These are phyloP conservation scores for Rhinella marina DNA, from an alignment of 2,797 vertebrate genomes.

Conservation along the genomic window DNA sequence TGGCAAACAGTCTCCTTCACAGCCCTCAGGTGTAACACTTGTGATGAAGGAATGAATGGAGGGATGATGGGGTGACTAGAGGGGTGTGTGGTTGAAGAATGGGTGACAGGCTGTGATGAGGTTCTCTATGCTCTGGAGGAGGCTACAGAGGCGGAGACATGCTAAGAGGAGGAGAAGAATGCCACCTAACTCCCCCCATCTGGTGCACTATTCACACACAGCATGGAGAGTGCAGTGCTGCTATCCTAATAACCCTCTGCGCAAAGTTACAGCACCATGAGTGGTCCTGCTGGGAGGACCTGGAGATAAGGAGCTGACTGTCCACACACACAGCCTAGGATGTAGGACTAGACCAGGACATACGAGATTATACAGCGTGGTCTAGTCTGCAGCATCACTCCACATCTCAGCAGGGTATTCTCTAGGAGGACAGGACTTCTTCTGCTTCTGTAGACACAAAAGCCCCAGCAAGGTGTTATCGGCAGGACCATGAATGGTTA, in stretches of 20 bases:
- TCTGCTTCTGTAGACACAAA: not conserved
- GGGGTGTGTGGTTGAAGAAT: not conserved
- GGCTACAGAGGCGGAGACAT: constrained; percentile 30
- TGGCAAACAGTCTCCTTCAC: not conserved
- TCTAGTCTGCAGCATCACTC: not conserved
- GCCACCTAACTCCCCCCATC: not conserved
- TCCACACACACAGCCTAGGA: not conserved
- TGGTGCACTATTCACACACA: constrained; percentile 16
- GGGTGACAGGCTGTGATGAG: not conserved
- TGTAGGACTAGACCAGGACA: not conserved
- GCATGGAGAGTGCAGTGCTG: not conserved
- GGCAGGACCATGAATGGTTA: constrained; percentile 84
- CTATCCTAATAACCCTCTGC: not conserved
- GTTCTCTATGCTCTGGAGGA: not conserved
- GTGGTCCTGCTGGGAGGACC: not conserved
- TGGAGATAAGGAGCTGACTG: not conserved
- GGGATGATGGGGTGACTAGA: not conserved
- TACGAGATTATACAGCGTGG: not conserved
- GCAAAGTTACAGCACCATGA: not conserved
- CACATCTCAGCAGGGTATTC: not conserved
- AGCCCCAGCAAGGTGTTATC: not conserved
- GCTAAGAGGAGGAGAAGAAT: not conserved
- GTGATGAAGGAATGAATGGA: not conserved
- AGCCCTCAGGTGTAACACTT: not conserved
- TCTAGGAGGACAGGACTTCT: not conserved